Percentiles rank a stretch among this genome's conserved stretches.
Conservation (phyloP, 2,797 vertebrate species). For the Myioborus miniatus region DNA sequence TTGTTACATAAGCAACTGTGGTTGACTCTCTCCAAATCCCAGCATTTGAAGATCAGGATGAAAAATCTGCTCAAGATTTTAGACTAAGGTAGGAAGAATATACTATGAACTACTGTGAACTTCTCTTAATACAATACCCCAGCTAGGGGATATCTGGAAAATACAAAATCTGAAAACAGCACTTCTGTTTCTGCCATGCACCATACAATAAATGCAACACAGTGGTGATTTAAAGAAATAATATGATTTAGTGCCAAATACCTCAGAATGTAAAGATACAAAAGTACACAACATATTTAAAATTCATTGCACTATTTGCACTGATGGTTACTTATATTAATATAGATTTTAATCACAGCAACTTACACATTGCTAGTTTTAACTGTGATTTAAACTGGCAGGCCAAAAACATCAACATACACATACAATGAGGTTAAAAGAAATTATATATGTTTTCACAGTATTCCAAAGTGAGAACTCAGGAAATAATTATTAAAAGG, state of each 20-base stretch:
- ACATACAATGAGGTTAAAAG: neutral
- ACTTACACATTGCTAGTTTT: neutral
- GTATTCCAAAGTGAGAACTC: neutral
- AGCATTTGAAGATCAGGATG: neutral
- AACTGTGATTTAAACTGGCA: neutral
- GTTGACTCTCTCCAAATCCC: neutral
- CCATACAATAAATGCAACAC: neutral
- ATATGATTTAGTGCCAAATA: neutral
- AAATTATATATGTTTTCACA: neutral
- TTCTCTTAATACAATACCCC: neutral
- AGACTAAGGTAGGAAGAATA: neutral
- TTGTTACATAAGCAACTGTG: conserved; percentile 11
- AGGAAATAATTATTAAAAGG: neutral
- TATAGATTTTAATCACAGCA: neutral
- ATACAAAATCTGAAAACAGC: neutral
- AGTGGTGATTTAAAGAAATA: neutral
- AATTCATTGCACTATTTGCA: neutral
- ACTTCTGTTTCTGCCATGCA: neutral
- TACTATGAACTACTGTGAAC: neutral
- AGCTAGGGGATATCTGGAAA: neutral
- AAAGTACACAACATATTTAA: neutral
- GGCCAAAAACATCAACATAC: neutral
- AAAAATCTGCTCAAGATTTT: neutral
- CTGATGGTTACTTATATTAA: neutral
- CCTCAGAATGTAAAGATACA: neutral